Conservation (phyloP, 1,140 invertebrate species). For the Cydia pomonella region DNA sequence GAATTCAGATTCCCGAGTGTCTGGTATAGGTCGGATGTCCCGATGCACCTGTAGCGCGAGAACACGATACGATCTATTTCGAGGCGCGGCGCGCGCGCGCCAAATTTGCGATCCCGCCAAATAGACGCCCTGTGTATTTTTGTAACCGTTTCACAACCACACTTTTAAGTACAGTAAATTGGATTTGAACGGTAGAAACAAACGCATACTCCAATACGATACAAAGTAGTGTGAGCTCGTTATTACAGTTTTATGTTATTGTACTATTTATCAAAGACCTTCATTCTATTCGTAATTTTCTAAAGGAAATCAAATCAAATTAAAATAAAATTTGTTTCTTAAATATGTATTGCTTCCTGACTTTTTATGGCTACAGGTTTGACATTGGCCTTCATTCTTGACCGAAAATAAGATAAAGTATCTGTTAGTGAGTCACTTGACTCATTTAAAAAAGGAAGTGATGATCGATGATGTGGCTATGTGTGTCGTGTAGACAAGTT, state of each 20-base stretch:
- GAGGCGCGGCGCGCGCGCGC: conserved; percentile 62
- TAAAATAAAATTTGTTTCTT: background rate
- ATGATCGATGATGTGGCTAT: background rate
- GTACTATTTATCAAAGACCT: background rate
- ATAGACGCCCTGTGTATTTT: conserved; percentile 74
- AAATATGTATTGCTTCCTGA: background rate
- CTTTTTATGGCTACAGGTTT: conserved; percentile 47
- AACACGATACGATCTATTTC: conserved; percentile 78
- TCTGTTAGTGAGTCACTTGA: background rate
- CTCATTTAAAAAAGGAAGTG: conserved; percentile 26
- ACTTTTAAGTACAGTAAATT: conserved; percentile 11
- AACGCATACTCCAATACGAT: background rate
- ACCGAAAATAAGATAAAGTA: conserved; percentile 44
- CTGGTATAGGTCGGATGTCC: background rate
- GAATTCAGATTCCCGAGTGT: background rate
- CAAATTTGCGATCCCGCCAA: conserved; percentile 77
- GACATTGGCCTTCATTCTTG: conserved; percentile 74
- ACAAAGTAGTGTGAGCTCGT: background rate
- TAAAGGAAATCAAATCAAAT: background rate
- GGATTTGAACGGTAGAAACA: background rate
- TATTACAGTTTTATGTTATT: background rate
- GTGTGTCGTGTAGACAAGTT: background rate
- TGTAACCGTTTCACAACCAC: conserved; percentile 71
- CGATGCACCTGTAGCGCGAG: conserved; percentile 53
- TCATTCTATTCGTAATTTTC: background rate